Conservation (phyloP, 2,113 vertebrate genomes). For the Dinomys branickii region DNA sequence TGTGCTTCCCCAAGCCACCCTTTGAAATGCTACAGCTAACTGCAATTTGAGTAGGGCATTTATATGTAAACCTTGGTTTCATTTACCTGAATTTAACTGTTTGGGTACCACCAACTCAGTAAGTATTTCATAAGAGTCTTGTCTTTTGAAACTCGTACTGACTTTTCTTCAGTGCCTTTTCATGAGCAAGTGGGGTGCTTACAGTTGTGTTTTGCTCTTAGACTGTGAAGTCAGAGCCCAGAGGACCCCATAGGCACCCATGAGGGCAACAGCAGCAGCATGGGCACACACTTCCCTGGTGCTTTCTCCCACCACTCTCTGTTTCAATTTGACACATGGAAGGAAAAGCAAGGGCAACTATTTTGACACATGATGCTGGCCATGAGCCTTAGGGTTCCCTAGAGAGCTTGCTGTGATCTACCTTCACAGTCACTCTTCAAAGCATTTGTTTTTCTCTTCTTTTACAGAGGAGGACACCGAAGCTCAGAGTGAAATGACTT, state of each 20-base stretch:
- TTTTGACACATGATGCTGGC: background rate
- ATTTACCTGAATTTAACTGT: background rate
- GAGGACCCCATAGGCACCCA: background rate
- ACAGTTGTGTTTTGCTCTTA: background rate
- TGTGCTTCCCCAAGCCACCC: background rate
- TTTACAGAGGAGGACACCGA: background rate
- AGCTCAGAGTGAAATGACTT: slow-evolving; percentile 40
- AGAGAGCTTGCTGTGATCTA: background rate
- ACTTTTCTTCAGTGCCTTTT: slow-evolving; percentile 44
- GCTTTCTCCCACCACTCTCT: background rate
- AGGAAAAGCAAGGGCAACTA: background rate
- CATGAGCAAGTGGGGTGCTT: background rate
- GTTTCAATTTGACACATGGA: background rate
- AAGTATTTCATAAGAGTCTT: background rate
- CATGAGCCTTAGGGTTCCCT: background rate
- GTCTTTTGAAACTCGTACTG: background rate
- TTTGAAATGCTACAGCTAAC: background rate
- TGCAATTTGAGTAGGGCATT: slow-evolving; percentile 26
- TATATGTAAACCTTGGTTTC: background rate
- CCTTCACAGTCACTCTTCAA: background rate
- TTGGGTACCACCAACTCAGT: background rate
- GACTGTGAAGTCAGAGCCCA: background rate
- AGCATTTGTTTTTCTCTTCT: background rate
- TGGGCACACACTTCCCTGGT: background rate
- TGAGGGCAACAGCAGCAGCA: background rate